Base-by-base conservation (phyloP, 2,113 vertebrate genomes). In the Nothocercus nigrocapillus region DNA sequence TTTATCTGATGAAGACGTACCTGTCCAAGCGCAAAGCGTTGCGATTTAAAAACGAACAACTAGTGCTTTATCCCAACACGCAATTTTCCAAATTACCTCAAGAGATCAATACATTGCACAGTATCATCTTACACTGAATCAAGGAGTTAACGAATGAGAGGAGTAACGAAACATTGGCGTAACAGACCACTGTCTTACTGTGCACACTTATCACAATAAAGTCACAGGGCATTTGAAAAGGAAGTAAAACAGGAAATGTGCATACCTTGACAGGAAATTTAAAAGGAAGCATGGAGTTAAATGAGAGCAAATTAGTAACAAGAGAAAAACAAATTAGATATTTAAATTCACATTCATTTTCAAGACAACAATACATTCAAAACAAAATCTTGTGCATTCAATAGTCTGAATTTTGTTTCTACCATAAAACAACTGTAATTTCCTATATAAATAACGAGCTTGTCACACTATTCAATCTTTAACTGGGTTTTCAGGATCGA, bases 181-280 rank as follows among this genome's bases (percentile, higher is more conserved):
- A 90, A 83, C 25, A 94, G 42, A 63, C 9, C 21, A 49, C 49
- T 49, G 49, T 49, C 49, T 49, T 49, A 49, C 49, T 22, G 20
- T 22, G 49, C 70, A 82, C 58, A 82, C 80, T 83, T 84, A 94
- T 72, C 58, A 58, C 92, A 86, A 92, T 53, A 81, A 82, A 42
- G 47, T 95, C 87, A 92, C 51, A 83, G 0, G 9, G 69, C 38
- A n/a, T 74, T 96, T 82, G 27, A 78, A 95, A 95, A 95, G 89
- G 45, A 95, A 90, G 63, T 82, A 91, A 94, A 94, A 97, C 62
- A 96, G 84, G 72, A 96, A 95, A 66, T 91, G 72, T 88, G 93
- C 95, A 84, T 97, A 97, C 93, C 94, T 98, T 97, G 95, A 95
- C 94, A 97, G 90, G 94, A 96, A 96, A 95, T 97, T 93, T 92